Conservation (phyloP, 2,113 vertebrate species). For the Muscicapa adusta region DNA sequence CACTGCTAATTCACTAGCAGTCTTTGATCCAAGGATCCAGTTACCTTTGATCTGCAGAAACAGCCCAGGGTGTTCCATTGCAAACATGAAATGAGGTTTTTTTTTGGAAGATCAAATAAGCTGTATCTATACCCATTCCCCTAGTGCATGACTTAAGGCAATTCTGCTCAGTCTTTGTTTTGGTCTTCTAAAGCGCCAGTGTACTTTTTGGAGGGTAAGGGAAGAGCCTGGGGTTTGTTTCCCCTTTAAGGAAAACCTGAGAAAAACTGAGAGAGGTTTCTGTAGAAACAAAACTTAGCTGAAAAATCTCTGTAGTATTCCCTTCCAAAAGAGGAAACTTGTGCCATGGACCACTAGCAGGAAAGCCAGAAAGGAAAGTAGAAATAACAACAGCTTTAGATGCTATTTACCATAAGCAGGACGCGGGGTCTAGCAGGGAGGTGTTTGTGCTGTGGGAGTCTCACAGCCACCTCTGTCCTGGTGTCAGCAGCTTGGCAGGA, state of each 20-base stretch:
- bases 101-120: constrained; percentile 13
- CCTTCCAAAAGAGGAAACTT: background rate
- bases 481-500: background rate
- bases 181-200: background rate
- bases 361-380: background rate
- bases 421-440: accelerated
- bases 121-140: background rate
- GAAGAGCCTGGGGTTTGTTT: background rate
- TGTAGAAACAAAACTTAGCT: background rate
- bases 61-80: background rate
- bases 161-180: background rate
- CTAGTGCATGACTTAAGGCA: background rate
- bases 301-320: background rate
- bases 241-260: background rate
- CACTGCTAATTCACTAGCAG: background rate
- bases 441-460: background rate
- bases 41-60: constrained; percentile 21
- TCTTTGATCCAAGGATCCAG: constrained; percentile 9
- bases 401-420: background rate
- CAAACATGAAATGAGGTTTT: background rate
- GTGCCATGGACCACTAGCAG: background rate
- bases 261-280: background rate
- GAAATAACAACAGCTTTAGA: background rate
- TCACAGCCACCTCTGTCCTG: background rate
- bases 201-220: background rate